Percentiles rank a stretch among this genome's conserved stretches.
phyloP scores from a whole-genome alignment of 1,140 invertebrate species.

The Sogatella furcifera region DNA sequence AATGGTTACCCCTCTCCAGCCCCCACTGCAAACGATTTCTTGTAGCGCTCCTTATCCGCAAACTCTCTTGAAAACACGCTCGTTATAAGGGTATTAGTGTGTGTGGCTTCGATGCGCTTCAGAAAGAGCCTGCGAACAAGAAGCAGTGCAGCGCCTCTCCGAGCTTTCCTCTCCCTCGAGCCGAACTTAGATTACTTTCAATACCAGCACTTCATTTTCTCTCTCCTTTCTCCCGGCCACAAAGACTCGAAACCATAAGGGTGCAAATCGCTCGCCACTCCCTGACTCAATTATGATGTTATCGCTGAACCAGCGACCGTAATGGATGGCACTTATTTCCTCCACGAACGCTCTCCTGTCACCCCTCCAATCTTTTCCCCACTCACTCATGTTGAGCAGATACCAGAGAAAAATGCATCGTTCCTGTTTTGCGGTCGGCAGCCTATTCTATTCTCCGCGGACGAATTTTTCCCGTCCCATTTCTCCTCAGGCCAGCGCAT shows the following conservation, averaged over 20 bases:
- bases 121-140: not conserved
- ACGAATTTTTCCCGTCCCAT: no score
- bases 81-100: conserved; percentile 12
- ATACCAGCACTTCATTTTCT: conserved; percentile 13
- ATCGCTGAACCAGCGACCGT: conserved; percentile 16
- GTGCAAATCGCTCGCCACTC: conserved; percentile 16
- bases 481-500: no score
- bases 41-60: no score
- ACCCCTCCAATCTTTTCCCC: no score
- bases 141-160: no score
- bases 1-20: no score
- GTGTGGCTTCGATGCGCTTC: conserved; percentile 1
- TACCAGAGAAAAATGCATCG: no score
- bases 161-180: no score
- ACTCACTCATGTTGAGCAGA: no score
- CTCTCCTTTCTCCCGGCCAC: not conserved
- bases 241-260: conserved; percentile 13
- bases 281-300: conserved; percentile 17
- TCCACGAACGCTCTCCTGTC: conserved; percentile 5
- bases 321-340: conserved; percentile 18
- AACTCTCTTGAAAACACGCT: conserved; percentile 1
- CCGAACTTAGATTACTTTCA: conserved; percentile 15
- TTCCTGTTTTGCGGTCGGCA: no score
- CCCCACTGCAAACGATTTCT: no score
- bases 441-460: no score